Evolutionary conservation across 1,140 invertebrate species (phyloP).

Genomic region (Ruditapes philippinarum): DNA sequence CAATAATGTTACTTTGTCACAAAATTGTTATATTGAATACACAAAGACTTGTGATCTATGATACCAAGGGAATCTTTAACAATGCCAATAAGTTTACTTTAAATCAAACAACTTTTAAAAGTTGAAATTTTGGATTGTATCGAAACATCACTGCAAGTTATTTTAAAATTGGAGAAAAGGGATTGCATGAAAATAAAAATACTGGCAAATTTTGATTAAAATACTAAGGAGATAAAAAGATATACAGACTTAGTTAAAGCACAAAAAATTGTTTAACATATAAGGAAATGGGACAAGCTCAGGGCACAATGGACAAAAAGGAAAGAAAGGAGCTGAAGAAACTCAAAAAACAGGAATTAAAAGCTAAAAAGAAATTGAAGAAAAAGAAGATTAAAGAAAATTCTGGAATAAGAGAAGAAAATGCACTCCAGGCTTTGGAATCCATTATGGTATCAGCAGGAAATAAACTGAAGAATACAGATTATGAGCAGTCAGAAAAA

Average conservation of each 20-base stretch:
- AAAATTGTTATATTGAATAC: not conserved
- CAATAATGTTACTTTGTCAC: slow-evolving; percentile 1
- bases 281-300: slow-evolving; percentile 58
- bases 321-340: slow-evolving; percentile 29
- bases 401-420: not conserved
- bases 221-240: too few species aligned
- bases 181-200: too few species aligned
- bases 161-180: too few species aligned
- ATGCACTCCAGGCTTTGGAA: not conserved
- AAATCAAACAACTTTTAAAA: too few species aligned
- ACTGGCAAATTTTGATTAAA: too few species aligned
- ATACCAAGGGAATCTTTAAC: not conserved
- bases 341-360: not conserved
- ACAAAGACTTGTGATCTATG: not conserved
- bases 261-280: not conserved
- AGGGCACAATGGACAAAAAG: slow-evolving; percentile 33
- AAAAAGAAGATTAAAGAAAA: slow-evolving; percentile 44
- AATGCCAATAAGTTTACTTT: not conserved
- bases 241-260: too few species aligned
- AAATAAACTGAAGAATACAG: not conserved
- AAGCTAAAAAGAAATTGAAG: slow-evolving; percentile 42
- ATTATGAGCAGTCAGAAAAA: not conserved
- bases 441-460: not conserved
- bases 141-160: too few species aligned
- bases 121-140: too few species aligned